phyloP scores from a whole-genome alignment of 2,888 invertebrate species.

The Amphiduros pacificus region DNA sequence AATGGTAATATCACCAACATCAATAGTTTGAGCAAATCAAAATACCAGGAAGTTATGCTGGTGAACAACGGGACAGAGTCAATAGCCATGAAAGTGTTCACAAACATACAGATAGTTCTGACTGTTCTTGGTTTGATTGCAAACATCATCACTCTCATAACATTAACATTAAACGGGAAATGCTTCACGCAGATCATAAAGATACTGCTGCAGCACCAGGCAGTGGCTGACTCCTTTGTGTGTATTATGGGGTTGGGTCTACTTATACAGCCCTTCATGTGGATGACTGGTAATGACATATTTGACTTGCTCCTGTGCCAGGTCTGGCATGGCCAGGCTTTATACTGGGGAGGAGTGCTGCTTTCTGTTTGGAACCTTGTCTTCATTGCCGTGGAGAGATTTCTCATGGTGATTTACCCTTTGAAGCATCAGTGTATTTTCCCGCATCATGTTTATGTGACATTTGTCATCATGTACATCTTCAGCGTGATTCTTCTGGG shows the following conservation, averaged over 20 bases:
- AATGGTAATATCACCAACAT: too few relatives aligned
- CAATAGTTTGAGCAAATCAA: too few relatives aligned
- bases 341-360: slow-evolving; percentile 1
- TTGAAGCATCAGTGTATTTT: too few relatives aligned
- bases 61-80: too few relatives aligned
- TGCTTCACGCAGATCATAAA: background rate
- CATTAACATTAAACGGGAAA: background rate
- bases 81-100: too few relatives aligned
- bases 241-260: background rate
- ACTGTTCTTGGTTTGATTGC: background rate
- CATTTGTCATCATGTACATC: slow-evolving; percentile 2
- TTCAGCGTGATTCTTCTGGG: background rate
- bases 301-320: background rate
- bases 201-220: background rate
- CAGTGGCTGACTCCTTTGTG: background rate
- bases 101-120: too few relatives aligned
- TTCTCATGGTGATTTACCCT: too few relatives aligned
- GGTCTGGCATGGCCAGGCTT: background rate
- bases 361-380: background rate
- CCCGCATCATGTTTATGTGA: too few relatives aligned
- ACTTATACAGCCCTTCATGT: background rate
- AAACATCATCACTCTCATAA: background rate
- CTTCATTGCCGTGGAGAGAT: background rate
- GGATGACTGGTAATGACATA: background rate
- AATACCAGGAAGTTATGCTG: too few relatives aligned